phyloP scores from a whole-genome alignment of 2,113 vertebrate genomes.

The Heptranchias perlo region DNA sequence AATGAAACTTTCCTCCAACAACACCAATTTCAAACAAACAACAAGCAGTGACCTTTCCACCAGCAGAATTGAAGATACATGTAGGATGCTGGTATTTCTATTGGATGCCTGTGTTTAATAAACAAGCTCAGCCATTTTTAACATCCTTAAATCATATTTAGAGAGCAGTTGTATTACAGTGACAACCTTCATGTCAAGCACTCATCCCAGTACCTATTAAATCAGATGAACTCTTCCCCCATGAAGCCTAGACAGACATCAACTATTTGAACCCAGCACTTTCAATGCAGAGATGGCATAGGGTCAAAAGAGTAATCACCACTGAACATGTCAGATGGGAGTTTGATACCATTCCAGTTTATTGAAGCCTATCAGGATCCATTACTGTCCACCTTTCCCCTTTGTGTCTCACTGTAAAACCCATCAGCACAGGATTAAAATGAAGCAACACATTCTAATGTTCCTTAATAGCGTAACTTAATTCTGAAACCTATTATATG shows the following conservation, averaged over 20 bases:
- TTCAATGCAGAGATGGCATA: background rate
- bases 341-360: background rate
- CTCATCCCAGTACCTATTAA: background rate
- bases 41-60: background rate
- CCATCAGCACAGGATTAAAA: background rate
- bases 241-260: background rate
- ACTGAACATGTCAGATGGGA: background rate
- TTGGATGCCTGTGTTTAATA: background rate
- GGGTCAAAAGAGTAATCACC: background rate
- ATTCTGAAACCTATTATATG: background rate
- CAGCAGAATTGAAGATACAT: too few relatives aligned
- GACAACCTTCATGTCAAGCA: background rate
- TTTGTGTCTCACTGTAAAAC: background rate
- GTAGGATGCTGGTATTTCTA: background rate
- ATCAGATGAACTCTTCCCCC: background rate
- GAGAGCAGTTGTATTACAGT: background rate
- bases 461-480: background rate
- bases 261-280: background rate
- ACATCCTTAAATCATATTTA: background rate
- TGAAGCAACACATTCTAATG: background rate
- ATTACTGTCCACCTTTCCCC: conserved; percentile 4
- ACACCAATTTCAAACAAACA: background rate
- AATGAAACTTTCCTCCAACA: background rate
- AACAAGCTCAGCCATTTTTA: background rate
- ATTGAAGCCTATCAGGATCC: background rate